Base-by-base conservation (phyloP, 2,113 vertebrate species). In the Vicugna pacos region DNA sequence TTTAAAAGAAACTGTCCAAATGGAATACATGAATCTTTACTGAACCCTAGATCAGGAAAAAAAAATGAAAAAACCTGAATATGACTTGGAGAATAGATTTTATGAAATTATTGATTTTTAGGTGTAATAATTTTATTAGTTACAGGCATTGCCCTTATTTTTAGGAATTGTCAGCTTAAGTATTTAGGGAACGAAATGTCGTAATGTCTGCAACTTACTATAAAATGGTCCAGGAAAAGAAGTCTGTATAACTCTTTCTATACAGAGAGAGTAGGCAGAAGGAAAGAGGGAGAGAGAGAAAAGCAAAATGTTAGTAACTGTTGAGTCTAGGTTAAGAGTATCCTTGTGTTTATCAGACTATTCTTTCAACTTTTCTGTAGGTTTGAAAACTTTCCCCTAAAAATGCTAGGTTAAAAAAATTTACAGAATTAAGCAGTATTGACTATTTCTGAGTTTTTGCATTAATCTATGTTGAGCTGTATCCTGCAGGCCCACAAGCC, bases 21-120 rank as follows among this genome's bases (percentile, higher is more conserved):
- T 89, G 26, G 38, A 80, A 93, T 38, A 30, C 24, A 30, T 67
- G 50, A 75, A 83, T 11, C 60, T 64, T 65, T 75, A 56, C 19
- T 89, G 48, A 35, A 20, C 14, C 46, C 48, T 69, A 94, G 14
- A 89, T 30, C 46, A 42, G 4, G 64, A 19, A 76, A 82, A 79
- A 79, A 69, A 38, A 54, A 72, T 32, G 38, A 28, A 10, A 48
- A 75, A 93, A 95, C 65, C 32, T 75, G 73, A 84, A 84, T 94
- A 77, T 94, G 46, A 77, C 30, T 24, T 65, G 30, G 35, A 76
- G 54, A 95, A 85, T 75, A 60, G 42, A 54, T 73, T 42, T 56
- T 79, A 84, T 58, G 6, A 86, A 96, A 50, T 92, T 77, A 64
- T 56, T 79, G 65, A 50, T 73, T 54, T 92, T 92, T 92, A 90